Percentiles rank a stretch among this genome's conserved stretches.
These are phyloP conservation scores for Oreamnos americanus DNA, from an alignment of 2,113 vertebrate genomes.

Conservation along the genomic window DNA sequence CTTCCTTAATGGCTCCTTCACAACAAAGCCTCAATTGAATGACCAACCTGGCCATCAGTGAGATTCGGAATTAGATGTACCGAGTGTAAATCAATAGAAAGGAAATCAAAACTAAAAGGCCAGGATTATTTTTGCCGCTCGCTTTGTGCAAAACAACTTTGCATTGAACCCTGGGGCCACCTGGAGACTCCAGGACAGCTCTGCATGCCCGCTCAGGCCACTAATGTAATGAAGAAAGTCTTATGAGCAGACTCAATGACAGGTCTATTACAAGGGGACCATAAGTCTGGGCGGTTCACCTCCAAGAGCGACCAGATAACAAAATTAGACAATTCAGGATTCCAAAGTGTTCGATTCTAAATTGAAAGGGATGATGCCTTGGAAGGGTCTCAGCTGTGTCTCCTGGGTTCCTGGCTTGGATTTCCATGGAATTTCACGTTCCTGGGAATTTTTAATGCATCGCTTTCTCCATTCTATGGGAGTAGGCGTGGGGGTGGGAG, in stretches of 20 bases:
- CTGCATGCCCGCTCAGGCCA: not conserved
- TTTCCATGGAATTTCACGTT: not conserved
- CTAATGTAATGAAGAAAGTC: conserved; percentile 45
- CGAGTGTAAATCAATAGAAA: conserved; percentile 76
- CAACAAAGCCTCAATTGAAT: conserved; percentile 71
- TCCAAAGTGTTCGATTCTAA: not conserved
- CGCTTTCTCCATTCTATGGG: not conserved
- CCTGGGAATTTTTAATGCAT: not conserved
- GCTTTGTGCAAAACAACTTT: conserved; percentile 57
- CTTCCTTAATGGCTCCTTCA: conserved; percentile 78
- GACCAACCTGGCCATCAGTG: conserved; percentile 61
- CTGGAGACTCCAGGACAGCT: not conserved
- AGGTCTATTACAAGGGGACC: conserved; percentile 38
- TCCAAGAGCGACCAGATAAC: not conserved
- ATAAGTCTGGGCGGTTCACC: not conserved
- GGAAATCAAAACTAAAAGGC: conserved; percentile 77
- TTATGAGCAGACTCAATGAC: conserved; percentile 16
- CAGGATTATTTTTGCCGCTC: conserved; percentile 62
- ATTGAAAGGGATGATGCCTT: not conserved
- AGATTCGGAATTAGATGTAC: conserved; percentile 79
- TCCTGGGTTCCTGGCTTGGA: not conserved
- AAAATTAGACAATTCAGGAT: not conserved
- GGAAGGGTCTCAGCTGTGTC: not conserved
- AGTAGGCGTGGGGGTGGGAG: not conserved
- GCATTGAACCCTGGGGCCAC: conserved; percentile 65